A percentile compares a stretch with the other conserved stretches of the same genome.
phyloP scores from a whole-genome alignment of 1,140 invertebrate genomes.

The Caenorhabditis briggsae region DNA sequence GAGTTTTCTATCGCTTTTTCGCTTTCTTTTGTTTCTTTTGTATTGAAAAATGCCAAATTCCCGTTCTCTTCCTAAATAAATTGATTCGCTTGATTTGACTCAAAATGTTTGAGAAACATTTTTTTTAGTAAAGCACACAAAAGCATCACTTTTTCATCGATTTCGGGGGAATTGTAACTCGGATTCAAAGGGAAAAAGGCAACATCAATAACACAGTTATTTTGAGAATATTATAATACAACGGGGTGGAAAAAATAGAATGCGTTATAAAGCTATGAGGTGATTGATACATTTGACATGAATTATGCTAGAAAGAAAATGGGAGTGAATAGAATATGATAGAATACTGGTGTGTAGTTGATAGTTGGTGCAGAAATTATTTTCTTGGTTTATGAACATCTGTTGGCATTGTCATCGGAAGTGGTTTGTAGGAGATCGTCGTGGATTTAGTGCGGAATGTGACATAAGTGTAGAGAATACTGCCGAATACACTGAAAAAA shows the following conservation, averaged over 20 bases:
- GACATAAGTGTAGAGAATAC: conserved; percentile 77
- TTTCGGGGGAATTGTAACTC: neutral
- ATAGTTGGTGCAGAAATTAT: neutral
- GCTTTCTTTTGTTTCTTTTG: conserved; percentile 1
- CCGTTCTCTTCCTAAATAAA: neutral
- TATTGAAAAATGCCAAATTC: conserved; percentile 11
- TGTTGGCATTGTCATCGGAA: conserved; percentile 26
- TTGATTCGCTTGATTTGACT: neutral
- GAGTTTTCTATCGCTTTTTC: conserved; percentile 17
- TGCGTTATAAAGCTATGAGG: conserved; percentile 46
- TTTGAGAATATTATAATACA: neutral
- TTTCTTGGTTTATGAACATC: conserved; percentile 19
- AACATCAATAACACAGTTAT: conserved; percentile 28
- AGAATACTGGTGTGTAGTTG: neutral
- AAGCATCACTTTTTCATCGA: neutral
- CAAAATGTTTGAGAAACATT: neutral
- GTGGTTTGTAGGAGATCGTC: conserved; percentile 45
- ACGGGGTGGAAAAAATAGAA: too few species aligned
- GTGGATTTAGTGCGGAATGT: conserved; percentile 74
- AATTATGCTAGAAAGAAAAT: conserved; percentile 26
- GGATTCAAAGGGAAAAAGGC: conserved; percentile 11
- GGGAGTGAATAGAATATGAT: neutral
- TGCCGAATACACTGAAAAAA: conserved; percentile 73
- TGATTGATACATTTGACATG: conserved; percentile 35
- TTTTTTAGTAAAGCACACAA: neutral